Base-by-base conservation (phyloP, 2,797 vertebrate species). In the Erithacus rubecula region DNA sequence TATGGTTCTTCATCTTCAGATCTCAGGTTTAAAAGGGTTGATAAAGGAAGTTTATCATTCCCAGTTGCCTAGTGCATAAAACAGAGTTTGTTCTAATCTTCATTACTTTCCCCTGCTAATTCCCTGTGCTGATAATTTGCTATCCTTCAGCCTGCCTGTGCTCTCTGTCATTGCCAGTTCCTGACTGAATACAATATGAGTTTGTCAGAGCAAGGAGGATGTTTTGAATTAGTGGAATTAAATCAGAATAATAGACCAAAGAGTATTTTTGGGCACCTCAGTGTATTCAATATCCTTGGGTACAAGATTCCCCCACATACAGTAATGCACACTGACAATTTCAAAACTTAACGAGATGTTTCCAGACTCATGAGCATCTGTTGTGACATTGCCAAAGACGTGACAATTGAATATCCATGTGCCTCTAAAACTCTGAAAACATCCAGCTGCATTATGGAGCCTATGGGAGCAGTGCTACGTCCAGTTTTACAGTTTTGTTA, bases 401-500 rank as follows among this genome's bases (percentile, higher is more conserved):
- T 59, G 49, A 20, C 26, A 60, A n/a, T 55, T 83, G 64, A 75
- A 36, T 68, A 27, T 36, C 43, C 1, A 3, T 21, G 15, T 60
- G 41, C 37, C 36, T 87, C 62, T 55, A 75, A 83, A 56, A 71
- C 65, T 75, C n/a, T 24, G 58, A 26, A 19, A 32, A 51, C 39
- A 55, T 41, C 18, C 29, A 74, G 43, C 34, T 58, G 41, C 27
- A 19, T 80, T 71, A 37, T n/a, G 10, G 3, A 75, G 24, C 43
- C 41, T 72, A 9, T 0, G 0, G n/a, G 18, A 74, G 11, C 30
- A 44, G 34, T 37, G 24, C 19, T 93, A 32, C 1, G 0, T 80
- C 26, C 18, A 34, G 16, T 39, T 86, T 56, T 60, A 24, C 14
- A 22, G 19, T 65, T 88, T 71, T 56, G 20, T 51, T 84, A 13